Base-by-base conservation (phyloP, 1,140 invertebrate species). In the Apis florea region DNA sequence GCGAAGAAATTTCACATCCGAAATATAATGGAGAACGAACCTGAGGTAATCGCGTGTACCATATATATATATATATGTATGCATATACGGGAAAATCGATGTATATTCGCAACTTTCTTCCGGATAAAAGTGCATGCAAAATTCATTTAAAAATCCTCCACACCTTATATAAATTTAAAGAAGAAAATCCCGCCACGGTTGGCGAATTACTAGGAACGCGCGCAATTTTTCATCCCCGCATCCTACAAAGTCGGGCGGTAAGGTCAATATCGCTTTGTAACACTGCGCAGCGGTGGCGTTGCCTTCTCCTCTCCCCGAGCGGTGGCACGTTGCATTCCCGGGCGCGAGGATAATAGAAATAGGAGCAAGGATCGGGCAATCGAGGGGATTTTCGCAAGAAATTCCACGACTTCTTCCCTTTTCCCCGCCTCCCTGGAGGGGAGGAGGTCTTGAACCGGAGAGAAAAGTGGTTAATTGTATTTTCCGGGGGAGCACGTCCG, bases 381-480 rank as follows among this genome's bases (percentile, higher is more conserved):
- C 49, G 58, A 12, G 24, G 2, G 47, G n/a, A n/a, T 82, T 85
- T 64, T 78, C 74, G 68, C 68, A 26, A 58, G 63, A 53, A 83
- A 70, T 59, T 26, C 70, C 51, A 53, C 63, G 13, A 59, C 47
- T 59, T 49, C 47, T 71, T 84, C 64, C 64, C 82, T 24, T 2
- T 0, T 4, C 31, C 31, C 31, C 5, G 2, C 31, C 3, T 0
- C 31, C 31, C 2, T n/a, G n/a, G n/a, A n/a, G 31, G 47, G 13
- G 26, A 49, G 51, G n/a, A 31, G 19, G 21, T 84, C 77, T 83
- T 69, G 69, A 58, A 77, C 24, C 69, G 26, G 53, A 26, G 77
- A 26, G 78, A 21, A 40, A 87, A 84, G 54, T 56, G 58, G 86
- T 87, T 87, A 87, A 82, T 87, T 87, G 79, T 85, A 83, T 87